A percentile compares a stretch with the other conserved stretches of the same genome.
phyloP scores from a whole-genome alignment of 2,888 invertebrate genomes.

The Chaetogeoica ovagalla region DNA sequence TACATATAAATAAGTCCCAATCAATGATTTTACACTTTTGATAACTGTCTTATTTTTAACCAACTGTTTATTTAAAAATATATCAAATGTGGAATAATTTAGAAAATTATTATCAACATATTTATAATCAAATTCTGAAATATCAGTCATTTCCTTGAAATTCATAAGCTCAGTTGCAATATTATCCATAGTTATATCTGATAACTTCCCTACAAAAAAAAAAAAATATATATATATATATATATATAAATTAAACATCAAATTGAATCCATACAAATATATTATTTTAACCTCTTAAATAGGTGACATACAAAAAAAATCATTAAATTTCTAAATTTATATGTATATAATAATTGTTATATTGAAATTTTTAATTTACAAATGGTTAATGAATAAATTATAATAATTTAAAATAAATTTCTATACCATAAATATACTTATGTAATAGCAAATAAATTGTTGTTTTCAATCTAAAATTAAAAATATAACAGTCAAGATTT shows the following conservation, averaged over 20 bases:
- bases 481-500: not conserved
- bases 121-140: not conserved
- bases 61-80: conserved; percentile 58
- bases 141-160: not conserved
- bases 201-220: conserved; percentile 10
- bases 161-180: conserved; percentile 11
- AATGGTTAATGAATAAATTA: not conserved
- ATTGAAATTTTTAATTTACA: too few species aligned
- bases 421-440: too few species aligned
- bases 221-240: not conserved
- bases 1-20: conserved; percentile 73
- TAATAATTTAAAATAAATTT: not conserved
- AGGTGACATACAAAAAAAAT: too few species aligned
- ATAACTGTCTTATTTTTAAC: conserved; percentile 73
- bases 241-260: too few species aligned
- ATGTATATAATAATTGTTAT: too few species aligned
- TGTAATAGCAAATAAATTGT: not conserved
- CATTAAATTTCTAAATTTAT: too few species aligned
- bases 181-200: not conserved
- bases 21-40: conserved; percentile 83
- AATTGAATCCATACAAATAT: too few species aligned
- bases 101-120: not conserved
- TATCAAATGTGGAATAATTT: not conserved
- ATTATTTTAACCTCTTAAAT: too few species aligned
- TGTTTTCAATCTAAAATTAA: not conserved